Evolutionary conservation across 2,888 invertebrate species (phyloP).

Genomic region (Nomada fucata): DNA sequence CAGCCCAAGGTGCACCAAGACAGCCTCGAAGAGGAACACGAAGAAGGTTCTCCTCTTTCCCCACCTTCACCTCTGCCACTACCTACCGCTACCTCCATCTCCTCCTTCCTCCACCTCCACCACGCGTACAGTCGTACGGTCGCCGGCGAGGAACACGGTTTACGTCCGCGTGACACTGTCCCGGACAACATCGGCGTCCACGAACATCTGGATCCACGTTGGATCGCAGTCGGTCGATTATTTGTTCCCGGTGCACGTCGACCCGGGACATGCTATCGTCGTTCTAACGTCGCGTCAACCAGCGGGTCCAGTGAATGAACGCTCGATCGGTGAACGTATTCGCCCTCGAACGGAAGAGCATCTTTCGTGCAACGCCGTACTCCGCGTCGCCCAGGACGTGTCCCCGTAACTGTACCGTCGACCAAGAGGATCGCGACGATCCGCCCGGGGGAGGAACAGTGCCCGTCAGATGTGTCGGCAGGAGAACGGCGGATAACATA

Average conservation of each 20-base stretch:
- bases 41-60: slow-evolving; percentile 62
- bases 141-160: slow-evolving; percentile 74
- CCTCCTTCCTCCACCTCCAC: slow-evolving; percentile 67
- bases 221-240: slow-evolving; percentile 38
- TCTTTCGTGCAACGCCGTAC: no score
- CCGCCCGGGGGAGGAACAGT: background rate
- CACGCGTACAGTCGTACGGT: slow-evolving; percentile 73
- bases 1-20: slow-evolving; percentile 50
- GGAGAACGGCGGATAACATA: background rate
- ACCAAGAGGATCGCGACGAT: background rate
- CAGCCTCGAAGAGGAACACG: slow-evolving; percentile 70
- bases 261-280: slow-evolving; percentile 27
- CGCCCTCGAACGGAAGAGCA: no score
- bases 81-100: slow-evolving; percentile 57
- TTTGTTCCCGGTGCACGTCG: slow-evolving; percentile 1
- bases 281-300: background rate
- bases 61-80: slow-evolving; percentile 54
- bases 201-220: slow-evolving; percentile 71
- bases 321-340: no score
- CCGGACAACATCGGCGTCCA: slow-evolving; percentile 65
- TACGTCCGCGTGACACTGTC: slow-evolving; percentile 71
- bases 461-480: no score
- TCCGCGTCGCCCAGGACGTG: no score
- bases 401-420: slow-evolving; percentile 1
- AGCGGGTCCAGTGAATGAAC: no score